Evolutionary conservation across 2,888 invertebrate genomes (phyloP), one percentile per base, ranked within the genome.

Genomic region (Noctua fimbriata): DNA sequence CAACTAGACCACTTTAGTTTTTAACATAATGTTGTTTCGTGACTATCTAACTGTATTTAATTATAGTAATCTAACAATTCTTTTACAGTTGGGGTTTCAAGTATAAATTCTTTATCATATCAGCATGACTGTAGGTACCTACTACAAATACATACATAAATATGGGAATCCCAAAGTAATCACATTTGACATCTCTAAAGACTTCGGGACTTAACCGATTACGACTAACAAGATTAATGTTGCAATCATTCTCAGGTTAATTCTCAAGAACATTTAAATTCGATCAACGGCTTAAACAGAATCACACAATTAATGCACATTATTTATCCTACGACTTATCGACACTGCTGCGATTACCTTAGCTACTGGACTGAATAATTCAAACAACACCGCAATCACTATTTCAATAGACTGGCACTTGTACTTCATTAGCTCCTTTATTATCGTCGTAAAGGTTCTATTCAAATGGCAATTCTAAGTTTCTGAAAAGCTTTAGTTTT

Each of bases 1-100:
- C 77, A 78, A 76, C 65, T 55, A 76, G 49, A 78, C 60, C 60
- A 81, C 70, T 83, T 69, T 71, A 75, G 41, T 83, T 85, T 78
- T 58, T 70, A 72, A 69, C 28, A 24, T 73, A 75, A 80, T 69
- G 60, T 77, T 77, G 32, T 80, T 80, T 74, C 80, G 72, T 66
- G 73, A 75, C n/a, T 82, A 70, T 55, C 32, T 76, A 86, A 85
- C 83, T 86, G 82, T 82, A 79, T 75, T 86, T 83, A 81, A 85
- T 73, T 85, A 70, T 81, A 75, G 44, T 80, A 80, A 76, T 74
- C 7, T 0, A 28, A 55, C 49, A 65, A 67, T 73, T 63, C 14
- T 73, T 79, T 65, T 71, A 78, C 63, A 63, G 69, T 76, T 36
- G 2, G 2, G 14, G 7, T 41, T 55, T n/a, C n/a, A 7, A 3